These are phyloP conservation scores for Psittacula echo DNA, from an alignment of 2,797 vertebrate species.

Conservation along the genomic window DNA sequence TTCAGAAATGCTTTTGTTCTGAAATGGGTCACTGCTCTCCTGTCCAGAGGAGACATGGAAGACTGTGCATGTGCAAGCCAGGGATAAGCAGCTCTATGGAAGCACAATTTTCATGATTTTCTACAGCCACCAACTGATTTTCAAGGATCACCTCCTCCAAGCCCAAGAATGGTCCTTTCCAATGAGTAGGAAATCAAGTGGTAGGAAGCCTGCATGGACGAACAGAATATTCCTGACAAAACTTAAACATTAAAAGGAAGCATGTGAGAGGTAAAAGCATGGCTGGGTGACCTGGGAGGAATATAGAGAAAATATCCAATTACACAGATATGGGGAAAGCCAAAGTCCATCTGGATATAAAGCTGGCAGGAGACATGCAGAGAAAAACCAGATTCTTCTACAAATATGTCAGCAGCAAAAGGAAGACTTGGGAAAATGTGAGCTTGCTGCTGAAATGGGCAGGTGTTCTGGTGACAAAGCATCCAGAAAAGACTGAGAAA, in stretches of 20 bases:
- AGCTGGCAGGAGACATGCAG: fast-evolving
- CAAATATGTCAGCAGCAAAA: neutral
- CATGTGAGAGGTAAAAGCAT: neutral
- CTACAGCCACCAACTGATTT: neutral
- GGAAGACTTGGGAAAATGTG: neutral
- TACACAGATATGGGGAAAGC: neutral
- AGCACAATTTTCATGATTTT: neutral
- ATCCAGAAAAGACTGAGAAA: neutral
- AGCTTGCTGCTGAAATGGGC: neutral
- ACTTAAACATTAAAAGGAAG: neutral
- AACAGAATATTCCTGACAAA: neutral
- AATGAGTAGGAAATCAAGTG: neutral
- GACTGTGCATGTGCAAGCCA: neutral
- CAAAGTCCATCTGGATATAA: neutral
- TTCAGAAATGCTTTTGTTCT: conserved; percentile 5
- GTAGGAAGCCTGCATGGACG: neutral
- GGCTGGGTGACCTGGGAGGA: neutral
- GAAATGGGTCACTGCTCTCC: neutral
- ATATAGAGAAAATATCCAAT: neutral
- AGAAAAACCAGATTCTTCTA: neutral
- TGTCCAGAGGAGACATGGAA: neutral
- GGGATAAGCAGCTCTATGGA: neutral
- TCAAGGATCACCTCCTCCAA: neutral
- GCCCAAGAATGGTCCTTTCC: neutral
- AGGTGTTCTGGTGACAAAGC: neutral